phyloP scores from a whole-genome alignment of 1,140 invertebrate genomes.

The Armadillidium nasatum region DNA sequence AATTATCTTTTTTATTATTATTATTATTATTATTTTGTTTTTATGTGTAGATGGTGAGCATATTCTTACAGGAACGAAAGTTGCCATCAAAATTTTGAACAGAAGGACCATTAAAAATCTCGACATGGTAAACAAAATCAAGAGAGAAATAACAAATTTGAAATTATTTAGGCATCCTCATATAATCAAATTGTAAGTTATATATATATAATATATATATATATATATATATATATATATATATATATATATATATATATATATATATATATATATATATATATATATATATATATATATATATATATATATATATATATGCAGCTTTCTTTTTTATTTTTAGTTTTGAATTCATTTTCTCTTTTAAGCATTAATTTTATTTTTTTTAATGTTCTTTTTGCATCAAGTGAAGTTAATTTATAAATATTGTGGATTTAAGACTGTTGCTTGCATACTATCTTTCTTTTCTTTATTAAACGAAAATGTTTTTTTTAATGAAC shows the following conservation, averaged over 20 bases:
- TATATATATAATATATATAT: slow-evolving; percentile 4
- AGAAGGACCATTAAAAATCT: slow-evolving; percentile 97
- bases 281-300: slow-evolving; percentile 19
- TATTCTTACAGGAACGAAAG: slow-evolving; percentile 94
- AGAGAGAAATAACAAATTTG: slow-evolving; percentile 97
- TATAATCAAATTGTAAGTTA: slow-evolving; percentile 94
- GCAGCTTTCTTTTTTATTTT: no score
- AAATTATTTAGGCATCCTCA: slow-evolving; percentile 98
- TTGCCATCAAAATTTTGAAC: slow-evolving; percentile 98
- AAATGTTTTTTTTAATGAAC: no score
- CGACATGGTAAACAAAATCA: slow-evolving; percentile 98
- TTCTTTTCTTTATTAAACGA: no score
- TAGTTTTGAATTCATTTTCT: no score
- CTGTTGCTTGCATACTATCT: no score
- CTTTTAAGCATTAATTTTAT: no score
- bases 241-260: no score
- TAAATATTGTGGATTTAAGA: no score
- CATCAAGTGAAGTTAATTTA: no score
- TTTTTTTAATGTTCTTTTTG: no score
- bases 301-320: slow-evolving; percentile 22
- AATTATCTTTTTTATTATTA: no score
- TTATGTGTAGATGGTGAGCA: slow-evolving; percentile 87
- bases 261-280: slow-evolving; percentile 17
- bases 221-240: no score
- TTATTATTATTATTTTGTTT: slow-evolving; percentile 22